These are phyloP conservation scores for Yponomeuta evonymella DNA, from an alignment of 2,888 invertebrate species.

Conservation along the genomic window DNA sequence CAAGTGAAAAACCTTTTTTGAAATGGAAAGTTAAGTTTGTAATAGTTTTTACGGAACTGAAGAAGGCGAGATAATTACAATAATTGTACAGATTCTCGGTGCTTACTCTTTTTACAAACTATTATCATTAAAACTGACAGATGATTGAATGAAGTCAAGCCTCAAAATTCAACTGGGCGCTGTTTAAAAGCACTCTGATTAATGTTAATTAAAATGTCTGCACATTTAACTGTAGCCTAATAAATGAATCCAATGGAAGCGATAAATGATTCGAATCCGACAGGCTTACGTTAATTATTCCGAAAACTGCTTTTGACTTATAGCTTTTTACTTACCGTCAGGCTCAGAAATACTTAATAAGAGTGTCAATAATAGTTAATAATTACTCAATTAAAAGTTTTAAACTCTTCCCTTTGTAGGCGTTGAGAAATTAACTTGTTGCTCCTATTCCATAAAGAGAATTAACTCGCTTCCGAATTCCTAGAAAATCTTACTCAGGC, in stretches of 20 bases:
- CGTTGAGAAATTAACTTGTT: slow-evolving; percentile 7
- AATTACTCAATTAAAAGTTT: not conserved
- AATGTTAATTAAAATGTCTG: not conserved
- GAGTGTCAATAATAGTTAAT: not conserved
- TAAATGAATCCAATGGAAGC: not conserved
- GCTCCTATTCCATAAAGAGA: not conserved
- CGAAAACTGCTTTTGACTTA: not conserved
- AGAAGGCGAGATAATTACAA: no score
- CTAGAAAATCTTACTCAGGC: not conserved
- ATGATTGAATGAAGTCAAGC: not conserved
- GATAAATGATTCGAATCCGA: not conserved
- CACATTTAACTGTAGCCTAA: not conserved
- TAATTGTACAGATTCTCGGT: no score
- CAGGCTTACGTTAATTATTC: not conserved
- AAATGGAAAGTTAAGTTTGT: no score
- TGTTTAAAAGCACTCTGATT: not conserved
- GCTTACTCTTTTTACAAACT: not conserved
- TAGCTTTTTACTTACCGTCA: not conserved
- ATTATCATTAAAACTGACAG: not conserved
- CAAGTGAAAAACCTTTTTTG: no score
- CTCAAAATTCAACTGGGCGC: not conserved
- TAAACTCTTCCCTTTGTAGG: not conserved
- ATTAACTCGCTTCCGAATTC: not conserved
- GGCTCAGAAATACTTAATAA: not conserved
- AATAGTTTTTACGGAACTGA: no score